phyloP scores from a whole-genome alignment of 2,797 vertebrate genomes.

The Paramormyrops hopkinsi region DNA sequence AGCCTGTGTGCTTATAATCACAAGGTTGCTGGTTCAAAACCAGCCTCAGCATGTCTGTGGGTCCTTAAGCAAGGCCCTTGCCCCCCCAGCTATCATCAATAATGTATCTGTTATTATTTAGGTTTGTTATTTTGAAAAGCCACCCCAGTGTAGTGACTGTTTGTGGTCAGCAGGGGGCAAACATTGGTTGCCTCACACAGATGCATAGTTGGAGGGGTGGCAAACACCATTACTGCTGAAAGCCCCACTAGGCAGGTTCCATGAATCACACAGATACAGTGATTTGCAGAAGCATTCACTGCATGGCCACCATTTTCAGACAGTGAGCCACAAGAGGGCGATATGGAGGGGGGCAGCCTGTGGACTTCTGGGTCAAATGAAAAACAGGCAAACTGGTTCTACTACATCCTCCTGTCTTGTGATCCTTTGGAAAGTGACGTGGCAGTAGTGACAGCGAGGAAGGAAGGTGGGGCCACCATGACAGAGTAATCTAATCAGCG shows the following conservation, averaged over 20 bases:
- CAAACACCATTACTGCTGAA: background rate
- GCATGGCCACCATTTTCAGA: background rate
- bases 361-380: background rate
- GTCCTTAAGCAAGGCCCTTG: too few relatives aligned
- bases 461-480: background rate
- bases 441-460: background rate
- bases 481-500: background rate
- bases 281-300: background rate
- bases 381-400: background rate
- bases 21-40: too few relatives aligned
- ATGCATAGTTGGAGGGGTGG: background rate
- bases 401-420: background rate
- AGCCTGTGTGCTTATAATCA: too few relatives aligned
- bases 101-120: background rate
- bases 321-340: background rate
- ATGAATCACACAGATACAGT: background rate
- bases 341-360: background rate
- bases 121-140: background rate
- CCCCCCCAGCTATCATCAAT: too few relatives aligned
- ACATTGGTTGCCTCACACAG: background rate
- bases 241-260: background rate
- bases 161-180: background rate
- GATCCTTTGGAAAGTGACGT: background rate
- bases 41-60: too few relatives aligned
- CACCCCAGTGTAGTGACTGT: background rate